Evolutionary conservation across 2,888 invertebrate species (phyloP), one percentile per base, ranked within the genome.

Genomic region (Drosophila multiciliata): DNA sequence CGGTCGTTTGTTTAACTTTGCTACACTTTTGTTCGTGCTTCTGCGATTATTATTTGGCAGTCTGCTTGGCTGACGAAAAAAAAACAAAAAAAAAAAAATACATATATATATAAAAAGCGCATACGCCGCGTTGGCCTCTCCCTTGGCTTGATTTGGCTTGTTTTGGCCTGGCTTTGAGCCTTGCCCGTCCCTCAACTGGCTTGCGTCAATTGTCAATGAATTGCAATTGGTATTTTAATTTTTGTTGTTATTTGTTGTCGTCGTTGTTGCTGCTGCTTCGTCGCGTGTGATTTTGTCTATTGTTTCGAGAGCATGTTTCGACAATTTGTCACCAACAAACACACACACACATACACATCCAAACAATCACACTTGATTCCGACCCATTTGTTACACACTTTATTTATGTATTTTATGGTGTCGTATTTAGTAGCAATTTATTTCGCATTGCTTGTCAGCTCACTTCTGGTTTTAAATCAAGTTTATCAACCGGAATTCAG

Each of bases 391-490:
- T 83, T 83, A 80, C 75, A 89, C 84, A 78, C 83, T 85, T 85
- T 73, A 85, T 82, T 85, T 70, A 82, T 82, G 70, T 55, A 63
- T 62, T 63, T 83, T 66, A 68, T 73, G 58, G 40, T 48, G 35
- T 59, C 29, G 73, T 82, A 89, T 82, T 89, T 88, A 88, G 75
- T 85, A 63, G 77, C 80, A 80, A 90, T 89, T 89, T 79, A 85
- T 85, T 74, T 63, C 63, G 67, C 61, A 63, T 58, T 65, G 60
- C 15, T n/a, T 50, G 64, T 55, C 58, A 69, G 70, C 76, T 78
- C 66, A 90, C 80, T 87, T 90, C 87, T 87, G 90, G 90, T 87
- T 88, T 90, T 89, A 78, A 90, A 87, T 90, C 90, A 86, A 89
- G 89, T 90, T 87, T 87, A 86, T 87, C 82, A 90, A 87, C 90